phyloP scores from a whole-genome alignment of 2,888 invertebrate species.

The Apamea crenata region DNA sequence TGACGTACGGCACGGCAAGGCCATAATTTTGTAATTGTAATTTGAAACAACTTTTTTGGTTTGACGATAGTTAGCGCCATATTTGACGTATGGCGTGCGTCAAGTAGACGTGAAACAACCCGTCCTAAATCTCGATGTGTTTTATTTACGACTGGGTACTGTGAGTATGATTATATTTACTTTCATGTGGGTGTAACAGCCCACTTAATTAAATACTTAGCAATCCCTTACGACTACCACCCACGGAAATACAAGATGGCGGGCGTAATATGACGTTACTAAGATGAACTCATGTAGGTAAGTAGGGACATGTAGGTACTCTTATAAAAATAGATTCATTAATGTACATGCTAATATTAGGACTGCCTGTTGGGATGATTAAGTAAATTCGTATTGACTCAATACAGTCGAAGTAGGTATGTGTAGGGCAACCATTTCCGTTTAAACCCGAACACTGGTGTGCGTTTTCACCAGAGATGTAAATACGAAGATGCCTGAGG shows the following conservation, averaged over 20 bases:
- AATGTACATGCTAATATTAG: neutral
- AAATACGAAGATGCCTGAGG: neutral
- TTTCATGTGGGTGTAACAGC: neutral
- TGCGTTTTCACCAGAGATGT: too few species aligned
- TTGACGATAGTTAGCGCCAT: too few species aligned
- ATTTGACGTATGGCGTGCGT: too few species aligned
- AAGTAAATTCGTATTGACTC: neutral
- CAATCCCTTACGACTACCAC: neutral
- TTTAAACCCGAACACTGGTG: too few species aligned
- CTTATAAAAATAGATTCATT: constrained; percentile 26
- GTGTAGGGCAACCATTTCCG: too few species aligned
- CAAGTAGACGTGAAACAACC: too few species aligned
- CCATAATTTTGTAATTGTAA: too few species aligned
- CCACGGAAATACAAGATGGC: neutral
- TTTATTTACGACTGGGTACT: neutral
- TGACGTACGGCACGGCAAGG: too few species aligned
- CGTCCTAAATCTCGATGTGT: neutral
- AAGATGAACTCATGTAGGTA: neutral
- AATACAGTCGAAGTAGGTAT: too few species aligned
- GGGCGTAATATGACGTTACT: constrained; percentile 9
- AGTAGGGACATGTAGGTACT: neutral
- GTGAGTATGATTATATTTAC: neutral
- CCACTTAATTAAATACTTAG: neutral
- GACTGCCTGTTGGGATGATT: neutral
- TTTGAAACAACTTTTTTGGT: too few species aligned